These are phyloP conservation scores for Todiramphus chloris DNA, from an alignment of 2,113 vertebrate genomes.

Conservation along the genomic window DNA sequence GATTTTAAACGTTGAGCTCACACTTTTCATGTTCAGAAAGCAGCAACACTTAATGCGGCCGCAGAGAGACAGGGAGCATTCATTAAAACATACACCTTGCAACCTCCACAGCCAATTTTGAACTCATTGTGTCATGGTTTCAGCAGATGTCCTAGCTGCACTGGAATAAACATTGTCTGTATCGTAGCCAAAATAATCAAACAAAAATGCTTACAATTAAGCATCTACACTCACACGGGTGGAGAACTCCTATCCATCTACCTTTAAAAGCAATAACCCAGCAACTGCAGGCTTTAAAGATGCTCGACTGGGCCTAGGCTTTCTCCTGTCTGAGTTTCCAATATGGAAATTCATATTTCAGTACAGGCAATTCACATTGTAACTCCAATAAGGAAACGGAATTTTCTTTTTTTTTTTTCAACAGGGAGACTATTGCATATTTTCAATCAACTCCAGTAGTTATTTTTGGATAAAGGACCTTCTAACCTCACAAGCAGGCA, in stretches of 20 bases:
- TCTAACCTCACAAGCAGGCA: neutral
- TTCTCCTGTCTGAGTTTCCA: neutral
- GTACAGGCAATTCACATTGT: neutral
- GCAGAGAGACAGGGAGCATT: neutral
- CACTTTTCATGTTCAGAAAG: constrained; percentile 56
- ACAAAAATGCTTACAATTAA: neutral
- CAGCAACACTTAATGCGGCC: neutral
- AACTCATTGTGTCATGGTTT: neutral
- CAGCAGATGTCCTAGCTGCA: neutral
- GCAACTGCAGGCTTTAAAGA: neutral
- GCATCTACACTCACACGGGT: neutral
- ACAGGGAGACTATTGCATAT: neutral
- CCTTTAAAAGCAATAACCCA: neutral
- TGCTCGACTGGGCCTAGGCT: neutral
- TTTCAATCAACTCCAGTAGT: neutral
- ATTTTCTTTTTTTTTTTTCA: neutral
- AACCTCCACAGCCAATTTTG: constrained; percentile 3
- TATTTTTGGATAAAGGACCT: neutral
- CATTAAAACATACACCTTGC: neutral
- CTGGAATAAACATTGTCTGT: neutral
- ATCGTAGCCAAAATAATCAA: neutral
- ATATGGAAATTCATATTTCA: neutral
- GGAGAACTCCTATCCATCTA: neutral
- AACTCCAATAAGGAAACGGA: neutral
- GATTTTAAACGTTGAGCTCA: constrained; percentile 74